Base-by-base conservation (phyloP, 2,888 invertebrate species). In the Harmothoe impar region DNA sequence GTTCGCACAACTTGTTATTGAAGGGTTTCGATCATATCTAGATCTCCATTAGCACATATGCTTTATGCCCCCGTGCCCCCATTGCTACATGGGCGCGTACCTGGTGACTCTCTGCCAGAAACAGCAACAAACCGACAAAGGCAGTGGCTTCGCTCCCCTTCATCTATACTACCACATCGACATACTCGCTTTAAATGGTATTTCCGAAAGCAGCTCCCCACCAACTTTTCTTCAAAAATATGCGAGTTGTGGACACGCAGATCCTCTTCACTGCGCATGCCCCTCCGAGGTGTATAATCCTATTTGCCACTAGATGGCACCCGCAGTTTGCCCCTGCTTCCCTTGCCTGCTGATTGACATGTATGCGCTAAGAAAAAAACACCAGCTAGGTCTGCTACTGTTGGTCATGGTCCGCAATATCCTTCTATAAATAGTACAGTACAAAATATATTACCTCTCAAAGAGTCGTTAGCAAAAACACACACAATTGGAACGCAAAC, bases 1-100 rank as follows among this genome's bases (percentile, higher is more conserved):
- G 81, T 81, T 43, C 35, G 0, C 43, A 43, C 81, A n/a, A 15
- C 81, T 81, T 81, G 43, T 43, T 81, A 81, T 81, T 29, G 31
- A 29, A 72, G 25, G 72, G 25, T 25, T 72, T 72, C 72, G 29
- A 72, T 72, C 72, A 15, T 15, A 29, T n/a, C 15, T n/a, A 72
- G 72, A 72, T 72, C 25, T 15, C 29, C 72, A 72, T 23, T 29
- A 72, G 15, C 62, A 72, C 15, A 25, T 72, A 72, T 25, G 62
- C 5, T 62, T 1, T 62, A 25, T 72, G 29, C 25, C 25, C 3
- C 72, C 72, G 1, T 72, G 29, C 25, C 25, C 7, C 72, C 72
- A 72, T 25, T 29, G 31, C 29, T 72, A 72, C 12, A 72, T 7
- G 29, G 5, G 62, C 23, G 15, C 23, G 62, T 62, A 15, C 72